Conservation (phyloP, 53 echinoderm and acorn worm species). For the Zoroaster sp. region DNA sequence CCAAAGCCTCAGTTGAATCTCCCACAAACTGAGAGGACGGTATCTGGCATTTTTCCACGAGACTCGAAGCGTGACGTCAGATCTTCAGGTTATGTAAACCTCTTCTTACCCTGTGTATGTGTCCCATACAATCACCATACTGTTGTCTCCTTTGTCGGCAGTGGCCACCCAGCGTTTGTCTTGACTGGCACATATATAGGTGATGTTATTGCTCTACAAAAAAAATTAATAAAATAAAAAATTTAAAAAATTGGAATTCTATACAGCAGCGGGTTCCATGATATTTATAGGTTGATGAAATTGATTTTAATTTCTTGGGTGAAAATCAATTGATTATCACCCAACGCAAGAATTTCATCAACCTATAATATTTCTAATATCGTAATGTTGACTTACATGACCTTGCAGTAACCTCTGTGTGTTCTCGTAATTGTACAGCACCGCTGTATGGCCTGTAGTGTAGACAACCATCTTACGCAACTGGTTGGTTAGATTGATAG, state of each 20-base stretch:
- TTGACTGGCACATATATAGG: slow-evolving; percentile 87
- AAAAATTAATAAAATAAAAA: neutral
- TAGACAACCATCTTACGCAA: slow-evolving; percentile 79
- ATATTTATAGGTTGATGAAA: too few species aligned
- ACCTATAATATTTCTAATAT: too few species aligned
- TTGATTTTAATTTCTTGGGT: too few species aligned
- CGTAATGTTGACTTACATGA: slow-evolving; percentile 98
- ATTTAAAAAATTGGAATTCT: too few species aligned
- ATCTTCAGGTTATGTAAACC: too few species aligned
- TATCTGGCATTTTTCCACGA: too few species aligned
- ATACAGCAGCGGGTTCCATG: too few species aligned
- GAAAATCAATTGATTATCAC: too few species aligned
- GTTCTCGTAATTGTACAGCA: slow-evolving; percentile 87
- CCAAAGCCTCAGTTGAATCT: too few species aligned
- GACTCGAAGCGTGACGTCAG: too few species aligned
- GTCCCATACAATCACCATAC: slow-evolving; percentile 97
- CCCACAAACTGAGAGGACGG: too few species aligned
- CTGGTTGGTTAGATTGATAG: slow-evolving; percentile 79
- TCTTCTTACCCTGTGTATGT: slow-evolving; percentile 90
- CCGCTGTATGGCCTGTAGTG: slow-evolving; percentile 85
- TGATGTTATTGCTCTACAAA: slow-evolving; percentile 87
- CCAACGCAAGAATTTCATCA: too few species aligned
- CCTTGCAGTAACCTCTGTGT: slow-evolving; percentile 91
- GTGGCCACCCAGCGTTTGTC: slow-evolving; percentile 97
- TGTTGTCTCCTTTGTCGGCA: slow-evolving; percentile 88